These are phyloP conservation scores for Electrona antarctica DNA, from an alignment of 2,113 vertebrate species.

Conservation along the genomic window DNA sequence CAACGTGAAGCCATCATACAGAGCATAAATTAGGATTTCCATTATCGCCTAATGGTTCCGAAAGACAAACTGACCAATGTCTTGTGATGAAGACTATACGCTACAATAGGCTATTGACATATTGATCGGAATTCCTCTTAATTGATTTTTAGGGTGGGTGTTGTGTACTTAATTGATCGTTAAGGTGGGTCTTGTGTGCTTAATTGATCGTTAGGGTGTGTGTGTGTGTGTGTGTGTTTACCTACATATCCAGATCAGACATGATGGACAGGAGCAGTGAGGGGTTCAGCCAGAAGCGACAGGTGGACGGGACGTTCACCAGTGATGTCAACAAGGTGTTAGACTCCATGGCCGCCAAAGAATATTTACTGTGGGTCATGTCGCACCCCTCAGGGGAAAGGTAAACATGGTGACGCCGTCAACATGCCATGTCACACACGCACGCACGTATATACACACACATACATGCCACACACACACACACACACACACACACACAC, in stretches of 20 bases:
- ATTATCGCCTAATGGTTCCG: too few relatives aligned
- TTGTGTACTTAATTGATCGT: neutral
- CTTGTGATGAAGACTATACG: too few relatives aligned
- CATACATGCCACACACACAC: too few relatives aligned
- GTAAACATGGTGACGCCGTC: slow-evolving; percentile 32
- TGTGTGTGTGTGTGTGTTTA: slow-evolving; percentile 59
- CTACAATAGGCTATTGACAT: too few relatives aligned
- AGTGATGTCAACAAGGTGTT: slow-evolving; percentile 94
- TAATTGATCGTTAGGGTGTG: neutral
- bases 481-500: neutral
- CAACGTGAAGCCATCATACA: too few relatives aligned
- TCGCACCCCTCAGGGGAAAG: slow-evolving; percentile 83
- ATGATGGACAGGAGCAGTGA: slow-evolving; percentile 73
- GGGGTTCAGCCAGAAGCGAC: slow-evolving; percentile 80
- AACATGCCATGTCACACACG: too few relatives aligned
- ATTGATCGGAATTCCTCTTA: too few relatives aligned
- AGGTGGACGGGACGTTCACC: slow-evolving; percentile 95
- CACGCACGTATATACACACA: too few relatives aligned
- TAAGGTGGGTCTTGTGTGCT: neutral
- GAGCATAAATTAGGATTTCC: too few relatives aligned
- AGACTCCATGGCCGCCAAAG: slow-evolving; percentile 91
- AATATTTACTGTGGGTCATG: slow-evolving; percentile 96
- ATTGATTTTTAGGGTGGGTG: too few relatives aligned
- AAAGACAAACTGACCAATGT: too few relatives aligned
- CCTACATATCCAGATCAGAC: slow-evolving; percentile 80